Conservation (phyloP, 2,113 vertebrate species). For the Myrmophylax atrothorax region DNA sequence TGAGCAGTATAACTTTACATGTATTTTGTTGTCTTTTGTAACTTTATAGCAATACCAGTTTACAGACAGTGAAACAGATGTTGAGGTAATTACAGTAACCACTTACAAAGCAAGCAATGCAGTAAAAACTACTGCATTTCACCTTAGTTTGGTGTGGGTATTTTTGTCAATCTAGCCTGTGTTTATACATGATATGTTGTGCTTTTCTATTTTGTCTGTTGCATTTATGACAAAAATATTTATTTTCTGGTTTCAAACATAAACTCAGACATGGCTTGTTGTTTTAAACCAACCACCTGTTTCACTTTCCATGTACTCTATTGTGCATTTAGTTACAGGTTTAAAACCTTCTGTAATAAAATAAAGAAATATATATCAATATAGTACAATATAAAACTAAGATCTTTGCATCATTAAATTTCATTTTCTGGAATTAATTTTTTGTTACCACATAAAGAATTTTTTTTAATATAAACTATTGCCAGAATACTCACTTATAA, state of each 20-base stretch:
- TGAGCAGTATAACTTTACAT: constrained; percentile 79
- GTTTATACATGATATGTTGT: constrained; percentile 61
- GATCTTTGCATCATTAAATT: not conserved
- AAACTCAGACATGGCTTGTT: constrained; percentile 58
- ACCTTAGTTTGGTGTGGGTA: constrained; percentile 80
- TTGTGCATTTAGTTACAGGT: not conserved
- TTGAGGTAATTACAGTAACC: constrained; percentile 90
- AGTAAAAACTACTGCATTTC: constrained; percentile 79
- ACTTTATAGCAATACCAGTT: constrained; percentile 97
- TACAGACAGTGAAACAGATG: constrained; percentile 93
- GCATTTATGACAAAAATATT: constrained; percentile 60
- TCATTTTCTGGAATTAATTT: not conserved
- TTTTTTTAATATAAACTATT: not conserved
- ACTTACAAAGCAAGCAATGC: constrained; percentile 74
- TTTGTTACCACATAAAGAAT: not conserved
- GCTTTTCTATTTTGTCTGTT: constrained; percentile 66
- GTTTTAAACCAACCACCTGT: constrained; percentile 65
- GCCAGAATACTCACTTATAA: not conserved
- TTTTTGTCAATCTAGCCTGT: constrained; percentile 76
- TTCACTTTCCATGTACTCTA: constrained; percentile 71
- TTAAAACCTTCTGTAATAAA: not conserved
- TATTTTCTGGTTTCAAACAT: constrained; percentile 69
- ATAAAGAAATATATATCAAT: not conserved
- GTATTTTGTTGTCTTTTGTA: constrained; percentile 84
- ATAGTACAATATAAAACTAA: not conserved